Conservation (phyloP, 1,140 invertebrate genomes). For the Xylocopa sonorina region DNA sequence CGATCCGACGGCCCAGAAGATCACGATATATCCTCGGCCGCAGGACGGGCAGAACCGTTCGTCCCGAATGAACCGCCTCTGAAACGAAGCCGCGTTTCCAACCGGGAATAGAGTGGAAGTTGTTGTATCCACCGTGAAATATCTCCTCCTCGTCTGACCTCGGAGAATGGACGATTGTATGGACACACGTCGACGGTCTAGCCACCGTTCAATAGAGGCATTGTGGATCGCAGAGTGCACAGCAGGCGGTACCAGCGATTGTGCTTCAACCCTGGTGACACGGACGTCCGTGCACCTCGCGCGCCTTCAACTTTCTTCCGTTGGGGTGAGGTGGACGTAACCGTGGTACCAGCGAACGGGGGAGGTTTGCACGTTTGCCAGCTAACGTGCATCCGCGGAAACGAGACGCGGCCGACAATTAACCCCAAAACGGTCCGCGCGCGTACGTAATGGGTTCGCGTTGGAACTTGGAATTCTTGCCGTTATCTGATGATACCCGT, state of each 20-base stretch:
- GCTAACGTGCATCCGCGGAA: background rate
- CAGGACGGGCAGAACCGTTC: background rate
- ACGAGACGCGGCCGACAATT: background rate
- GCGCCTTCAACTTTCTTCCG: background rate
- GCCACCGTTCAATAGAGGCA: background rate
- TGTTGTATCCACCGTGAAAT: background rate
- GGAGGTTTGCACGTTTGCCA: no score
- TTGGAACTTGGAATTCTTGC: background rate
- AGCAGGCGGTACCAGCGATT: background rate
- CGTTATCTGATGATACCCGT: background rate
- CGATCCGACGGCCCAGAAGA: background rate
- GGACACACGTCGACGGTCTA: background rate
- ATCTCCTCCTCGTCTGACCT: background rate
- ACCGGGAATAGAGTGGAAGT: background rate
- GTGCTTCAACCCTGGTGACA: background rate
- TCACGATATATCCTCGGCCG: background rate
- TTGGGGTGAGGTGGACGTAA: background rate
- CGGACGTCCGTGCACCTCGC: background rate
- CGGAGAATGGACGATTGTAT: conserved; percentile 1
- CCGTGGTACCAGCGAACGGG: background rate
- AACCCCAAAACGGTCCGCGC: background rate
- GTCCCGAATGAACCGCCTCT: background rate
- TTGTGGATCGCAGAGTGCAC: background rate
- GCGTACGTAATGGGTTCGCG: background rate
- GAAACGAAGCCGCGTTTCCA: background rate